Evolutionary conservation across 2,113 vertebrate species (phyloP).

Genomic region (Hiodon alosoides): DNA sequence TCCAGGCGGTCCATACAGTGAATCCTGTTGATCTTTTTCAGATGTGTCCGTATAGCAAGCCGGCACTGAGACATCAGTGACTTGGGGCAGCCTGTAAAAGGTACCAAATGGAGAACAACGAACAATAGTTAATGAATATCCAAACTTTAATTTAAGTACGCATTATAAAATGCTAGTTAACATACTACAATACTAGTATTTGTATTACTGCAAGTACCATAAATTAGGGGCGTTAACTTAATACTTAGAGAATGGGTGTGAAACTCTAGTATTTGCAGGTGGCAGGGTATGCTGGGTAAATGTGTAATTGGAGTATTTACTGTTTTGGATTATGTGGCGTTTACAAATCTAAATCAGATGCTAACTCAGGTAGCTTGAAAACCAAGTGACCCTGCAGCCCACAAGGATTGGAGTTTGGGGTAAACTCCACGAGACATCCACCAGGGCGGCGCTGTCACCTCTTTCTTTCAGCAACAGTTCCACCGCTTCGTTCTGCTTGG

Average conservation of each 20-base stretch:
- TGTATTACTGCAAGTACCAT: too few species aligned
- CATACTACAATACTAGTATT: too few species aligned
- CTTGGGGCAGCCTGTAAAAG: conserved; percentile 69
- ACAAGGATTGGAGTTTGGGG: too few species aligned
- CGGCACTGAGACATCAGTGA: conserved; percentile 78
- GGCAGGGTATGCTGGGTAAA: too few species aligned
- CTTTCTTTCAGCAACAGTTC: conserved; percentile 74
- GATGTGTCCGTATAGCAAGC: conserved; percentile 64
- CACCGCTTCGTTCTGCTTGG: conserved; percentile 63
- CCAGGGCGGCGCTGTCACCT: conserved; percentile 59
- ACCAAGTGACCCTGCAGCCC: too few species aligned
- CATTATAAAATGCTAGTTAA: not conserved
- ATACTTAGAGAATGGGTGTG: too few species aligned
- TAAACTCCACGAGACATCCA: not conserved
- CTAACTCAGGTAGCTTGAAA: too few species aligned
- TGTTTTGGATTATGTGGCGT: too few species aligned
- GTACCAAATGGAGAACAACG: not conserved
- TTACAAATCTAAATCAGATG: too few species aligned
- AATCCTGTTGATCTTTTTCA: conserved; percentile 53
- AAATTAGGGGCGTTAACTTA: too few species aligned
- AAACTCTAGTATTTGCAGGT: too few species aligned
- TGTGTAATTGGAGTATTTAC: too few species aligned
- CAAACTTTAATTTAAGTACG: not conserved
- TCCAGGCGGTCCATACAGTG: conserved; percentile 63
- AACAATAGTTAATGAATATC: not conserved